Percentiles rank a stretch among this genome's conserved stretches.
These are phyloP conservation scores for Spodoptera picta DNA, from an alignment of 2,888 invertebrate genomes.

Conservation along the genomic window DNA sequence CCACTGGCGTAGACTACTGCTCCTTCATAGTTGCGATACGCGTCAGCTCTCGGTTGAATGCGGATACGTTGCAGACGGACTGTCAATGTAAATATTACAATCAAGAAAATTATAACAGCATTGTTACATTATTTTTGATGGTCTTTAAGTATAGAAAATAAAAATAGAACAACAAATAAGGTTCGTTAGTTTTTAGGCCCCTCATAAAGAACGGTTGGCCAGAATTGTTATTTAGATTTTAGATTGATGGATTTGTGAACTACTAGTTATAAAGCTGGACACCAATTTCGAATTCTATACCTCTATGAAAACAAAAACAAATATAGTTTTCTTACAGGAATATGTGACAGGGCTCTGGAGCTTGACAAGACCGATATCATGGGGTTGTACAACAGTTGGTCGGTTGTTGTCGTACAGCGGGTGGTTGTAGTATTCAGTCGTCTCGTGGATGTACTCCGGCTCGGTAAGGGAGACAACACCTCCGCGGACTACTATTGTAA, in stretches of 20 bases:
- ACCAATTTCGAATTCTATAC: too few relatives aligned
- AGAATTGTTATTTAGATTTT: too few relatives aligned
- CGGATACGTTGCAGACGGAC: constrained; percentile 62
- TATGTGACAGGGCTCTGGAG: constrained; percentile 64
- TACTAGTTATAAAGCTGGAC: too few relatives aligned
- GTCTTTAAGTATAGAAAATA: too few relatives aligned
- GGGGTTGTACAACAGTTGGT: constrained; percentile 70
- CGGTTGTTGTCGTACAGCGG: constrained; percentile 67
- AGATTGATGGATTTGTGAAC: too few relatives aligned
- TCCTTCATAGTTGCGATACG: constrained; percentile 67
- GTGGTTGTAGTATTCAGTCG: constrained; percentile 73
- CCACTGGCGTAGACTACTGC: constrained; percentile 73
- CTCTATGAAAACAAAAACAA: too few relatives aligned
- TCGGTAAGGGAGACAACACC: constrained; percentile 67
- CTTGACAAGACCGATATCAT: constrained; percentile 74
- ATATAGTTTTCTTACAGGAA: constrained; percentile 57
- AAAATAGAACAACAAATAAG: too few relatives aligned
- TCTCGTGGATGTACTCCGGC: constrained; percentile 71
- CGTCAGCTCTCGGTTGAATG: constrained; percentile 70
- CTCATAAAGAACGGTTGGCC: too few relatives aligned
- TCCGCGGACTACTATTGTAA: constrained; percentile 72
- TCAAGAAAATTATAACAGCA: constrained; percentile 40
- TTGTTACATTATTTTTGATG: neutral
- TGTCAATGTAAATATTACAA: neutral
- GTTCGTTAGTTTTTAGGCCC: too few relatives aligned